Percentiles rank a stretch among this genome's conserved stretches.
Conservation (phyloP, 1,140 invertebrate species). For the Ruditapes philippinarum region DNA sequence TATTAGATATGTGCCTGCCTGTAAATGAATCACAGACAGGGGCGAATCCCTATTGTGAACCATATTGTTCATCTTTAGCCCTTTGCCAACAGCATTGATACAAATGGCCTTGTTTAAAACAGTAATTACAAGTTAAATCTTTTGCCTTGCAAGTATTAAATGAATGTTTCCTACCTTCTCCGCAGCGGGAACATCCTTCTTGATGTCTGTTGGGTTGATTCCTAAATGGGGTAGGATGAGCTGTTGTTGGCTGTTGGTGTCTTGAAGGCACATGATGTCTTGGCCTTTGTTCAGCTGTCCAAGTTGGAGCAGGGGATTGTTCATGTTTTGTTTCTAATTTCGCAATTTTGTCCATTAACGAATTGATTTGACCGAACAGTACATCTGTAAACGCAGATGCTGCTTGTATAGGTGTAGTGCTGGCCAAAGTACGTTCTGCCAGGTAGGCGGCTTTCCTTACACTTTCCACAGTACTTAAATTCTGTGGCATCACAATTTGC, state of each 20-base stretch:
- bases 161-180: constrained; percentile 21
- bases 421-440: neutral
- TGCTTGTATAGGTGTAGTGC: neutral
- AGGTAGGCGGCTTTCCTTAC: neutral
- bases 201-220: neutral
- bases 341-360: neutral
- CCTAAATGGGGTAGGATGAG: neutral
- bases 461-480: neutral
- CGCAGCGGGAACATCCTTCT: neutral
- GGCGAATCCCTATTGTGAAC: constrained; percentile 67
- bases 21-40: constrained; percentile 24
- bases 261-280: no score
- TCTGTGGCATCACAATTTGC: neutral
- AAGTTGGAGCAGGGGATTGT: neutral
- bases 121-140: neutral
- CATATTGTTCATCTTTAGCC: neutral
- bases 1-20: constrained; percentile 52
- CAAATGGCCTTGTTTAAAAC: neutral
- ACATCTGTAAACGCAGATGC: neutral
- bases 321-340: neutral
- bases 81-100: neutral
- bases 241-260: neutral
- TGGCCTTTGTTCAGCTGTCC: neutral
- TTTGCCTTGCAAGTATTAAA: constrained; percentile 4
- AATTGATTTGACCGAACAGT: neutral